Evolutionary conservation across 1,140 invertebrate species (phyloP).

Genomic region (Lepidurus packardi): DNA sequence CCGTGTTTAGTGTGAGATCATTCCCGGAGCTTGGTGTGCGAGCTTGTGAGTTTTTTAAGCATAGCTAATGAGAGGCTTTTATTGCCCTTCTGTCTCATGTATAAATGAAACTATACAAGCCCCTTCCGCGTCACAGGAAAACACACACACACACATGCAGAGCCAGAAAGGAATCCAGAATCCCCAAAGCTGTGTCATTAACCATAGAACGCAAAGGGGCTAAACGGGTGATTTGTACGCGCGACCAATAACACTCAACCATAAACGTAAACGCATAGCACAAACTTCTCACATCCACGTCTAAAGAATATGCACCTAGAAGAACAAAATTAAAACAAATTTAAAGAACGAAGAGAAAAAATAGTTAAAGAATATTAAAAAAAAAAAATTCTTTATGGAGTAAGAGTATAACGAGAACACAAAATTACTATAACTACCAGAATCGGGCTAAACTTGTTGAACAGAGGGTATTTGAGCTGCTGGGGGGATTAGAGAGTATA

Average conservation of each 20-base stretch:
- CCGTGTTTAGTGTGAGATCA: constrained; percentile 1
- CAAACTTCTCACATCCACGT: no score
- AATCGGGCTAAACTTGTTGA: constrained; percentile 10
- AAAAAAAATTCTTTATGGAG: background rate
- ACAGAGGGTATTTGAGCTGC: background rate
- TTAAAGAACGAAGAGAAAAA: no score
- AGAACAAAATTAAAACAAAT: no score
- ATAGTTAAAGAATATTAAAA: no score
- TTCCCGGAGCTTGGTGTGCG: constrained; percentile 12
- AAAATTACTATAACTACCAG: background rate
- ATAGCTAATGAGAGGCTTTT: constrained; percentile 9
- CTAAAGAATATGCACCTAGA: no score
- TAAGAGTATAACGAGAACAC: background rate
- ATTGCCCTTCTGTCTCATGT: background rate
- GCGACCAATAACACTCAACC: background rate
- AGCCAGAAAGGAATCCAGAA: background rate
- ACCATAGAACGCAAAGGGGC: constrained; percentile 6
- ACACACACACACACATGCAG: background rate
- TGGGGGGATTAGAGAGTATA: no score
- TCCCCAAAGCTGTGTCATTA: background rate
- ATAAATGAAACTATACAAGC: constrained; percentile 10
- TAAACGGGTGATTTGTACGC: constrained; percentile 18
- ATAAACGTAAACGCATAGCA: background rate
- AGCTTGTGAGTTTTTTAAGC: background rate
- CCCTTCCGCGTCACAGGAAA: background rate